phyloP scores from a whole-genome alignment of 2,113 vertebrate genomes.

The Thomomys bottae region DNA sequence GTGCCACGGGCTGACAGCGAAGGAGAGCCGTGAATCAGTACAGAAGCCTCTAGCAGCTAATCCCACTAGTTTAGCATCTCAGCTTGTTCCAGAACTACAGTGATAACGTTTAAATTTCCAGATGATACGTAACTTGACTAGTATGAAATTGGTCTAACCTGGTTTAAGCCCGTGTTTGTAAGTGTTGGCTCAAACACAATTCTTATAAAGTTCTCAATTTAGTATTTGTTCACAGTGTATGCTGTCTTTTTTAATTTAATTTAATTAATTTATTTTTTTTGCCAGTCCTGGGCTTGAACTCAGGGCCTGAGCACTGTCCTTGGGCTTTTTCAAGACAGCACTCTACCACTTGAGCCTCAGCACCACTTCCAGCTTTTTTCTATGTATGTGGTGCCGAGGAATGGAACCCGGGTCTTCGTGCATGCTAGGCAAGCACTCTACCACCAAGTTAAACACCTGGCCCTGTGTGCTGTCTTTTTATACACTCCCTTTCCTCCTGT shows the following conservation, averaged over 20 bases:
- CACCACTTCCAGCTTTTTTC: too few relatives aligned
- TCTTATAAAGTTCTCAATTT: slow-evolving; percentile 6
- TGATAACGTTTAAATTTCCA: slow-evolving; percentile 33
- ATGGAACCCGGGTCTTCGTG: too few relatives aligned
- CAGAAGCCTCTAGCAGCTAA: not conserved
- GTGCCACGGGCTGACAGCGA: not conserved
- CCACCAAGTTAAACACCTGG: too few relatives aligned
- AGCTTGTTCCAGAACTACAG: slow-evolving; percentile 41
- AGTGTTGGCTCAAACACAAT: not conserved
- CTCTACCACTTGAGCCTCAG: too few relatives aligned
- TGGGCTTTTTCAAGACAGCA: too few relatives aligned
- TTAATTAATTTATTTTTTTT: too few relatives aligned
- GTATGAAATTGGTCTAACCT: not conserved
- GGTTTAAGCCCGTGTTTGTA: not conserved
- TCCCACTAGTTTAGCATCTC: not conserved
- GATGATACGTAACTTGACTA: not conserved
- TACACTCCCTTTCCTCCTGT: not conserved
- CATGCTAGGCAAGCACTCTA: too few relatives aligned
- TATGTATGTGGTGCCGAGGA: too few relatives aligned
- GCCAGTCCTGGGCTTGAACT: too few relatives aligned
- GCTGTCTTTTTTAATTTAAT: not conserved
- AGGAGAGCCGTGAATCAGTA: not conserved
- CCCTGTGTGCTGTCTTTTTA: slow-evolving; percentile 4
- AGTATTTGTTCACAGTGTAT: not conserved
- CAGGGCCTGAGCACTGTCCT: too few relatives aligned